Conservation (phyloP, 37 sponge, comb jelly and placozoan species). For the Ephydatia muelleri region DNA sequence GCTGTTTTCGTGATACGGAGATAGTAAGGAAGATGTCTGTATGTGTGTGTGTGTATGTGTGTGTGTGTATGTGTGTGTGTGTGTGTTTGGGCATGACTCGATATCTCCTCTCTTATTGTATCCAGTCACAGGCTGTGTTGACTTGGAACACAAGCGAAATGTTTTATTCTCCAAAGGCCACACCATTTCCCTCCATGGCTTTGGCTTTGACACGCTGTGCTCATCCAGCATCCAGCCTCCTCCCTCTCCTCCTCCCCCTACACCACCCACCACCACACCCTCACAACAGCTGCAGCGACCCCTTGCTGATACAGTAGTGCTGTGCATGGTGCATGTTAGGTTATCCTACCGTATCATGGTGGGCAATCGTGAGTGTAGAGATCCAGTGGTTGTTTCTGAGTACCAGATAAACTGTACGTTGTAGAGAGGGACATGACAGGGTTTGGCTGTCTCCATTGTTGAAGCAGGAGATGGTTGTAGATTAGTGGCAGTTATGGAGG, state of each 20-base stretch:
- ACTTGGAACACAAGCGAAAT: slow-evolving; percentile 37
- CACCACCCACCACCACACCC: background rate
- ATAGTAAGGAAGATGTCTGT: no score
- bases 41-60: background rate
- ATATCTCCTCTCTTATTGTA: no score
- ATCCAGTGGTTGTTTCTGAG: slow-evolving; percentile 9
- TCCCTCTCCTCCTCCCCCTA: background rate
- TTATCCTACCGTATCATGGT: slow-evolving; percentile 11
- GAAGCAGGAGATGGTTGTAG: background rate
- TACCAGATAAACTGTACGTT: no score
- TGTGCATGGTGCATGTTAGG: slow-evolving; percentile 28
- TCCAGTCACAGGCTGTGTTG: slow-evolving; percentile 42
- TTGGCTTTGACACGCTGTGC: slow-evolving; percentile 36
- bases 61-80: no score
- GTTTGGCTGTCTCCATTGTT: slow-evolving; percentile 24
- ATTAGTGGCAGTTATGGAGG: slow-evolving; percentile 10
- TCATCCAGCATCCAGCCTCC: background rate
- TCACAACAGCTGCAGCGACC: background rate
- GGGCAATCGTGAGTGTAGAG: slow-evolving; percentile 11
- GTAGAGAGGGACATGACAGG: slow-evolving; percentile 17
- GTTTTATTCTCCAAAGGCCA: slow-evolving; percentile 41
- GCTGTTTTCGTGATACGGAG: background rate
- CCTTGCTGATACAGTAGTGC: background rate
- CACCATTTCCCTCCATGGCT: slow-evolving; percentile 40
- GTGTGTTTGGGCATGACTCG: no score